These are phyloP conservation scores for Phylloscopus whistleri DNA, from an alignment of 2,113 vertebrate species.

Conservation along the genomic window DNA sequence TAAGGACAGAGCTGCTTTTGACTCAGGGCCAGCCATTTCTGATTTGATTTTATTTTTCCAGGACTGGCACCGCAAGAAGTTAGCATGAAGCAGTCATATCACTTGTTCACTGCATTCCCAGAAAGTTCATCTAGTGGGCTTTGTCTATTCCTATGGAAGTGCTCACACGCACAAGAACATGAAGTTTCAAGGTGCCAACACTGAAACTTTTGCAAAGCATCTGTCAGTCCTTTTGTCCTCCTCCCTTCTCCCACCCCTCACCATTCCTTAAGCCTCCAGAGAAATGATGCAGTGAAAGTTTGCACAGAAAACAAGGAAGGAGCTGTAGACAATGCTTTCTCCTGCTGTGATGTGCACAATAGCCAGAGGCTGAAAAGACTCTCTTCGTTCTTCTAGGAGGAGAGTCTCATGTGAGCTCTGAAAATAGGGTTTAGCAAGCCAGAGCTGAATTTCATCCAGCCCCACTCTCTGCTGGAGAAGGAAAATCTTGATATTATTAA, in stretches of 20 bases:
- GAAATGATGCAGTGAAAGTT: background rate
- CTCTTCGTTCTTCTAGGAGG: background rate
- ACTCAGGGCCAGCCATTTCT: background rate
- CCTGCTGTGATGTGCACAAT: conserved; percentile 15
- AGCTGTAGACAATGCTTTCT: background rate
- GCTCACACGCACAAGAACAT: background rate
- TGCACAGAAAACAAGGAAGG: background rate
- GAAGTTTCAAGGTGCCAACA: background rate
- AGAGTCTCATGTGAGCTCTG: conserved; percentile 9
- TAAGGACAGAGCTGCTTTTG: background rate
- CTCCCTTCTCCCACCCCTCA: background rate
- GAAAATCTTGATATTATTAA: conserved; percentile 45
- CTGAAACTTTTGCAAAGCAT: background rate
- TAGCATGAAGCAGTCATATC: background rate
- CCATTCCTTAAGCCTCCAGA: background rate
- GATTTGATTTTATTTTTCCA: background rate
- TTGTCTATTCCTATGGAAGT: background rate
- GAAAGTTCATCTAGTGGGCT: background rate
- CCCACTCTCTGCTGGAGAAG: conserved; percentile 28
- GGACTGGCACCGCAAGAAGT: background rate
- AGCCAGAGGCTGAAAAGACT: background rate
- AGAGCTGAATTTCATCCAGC: conserved; percentile 29
- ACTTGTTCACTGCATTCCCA: background rate
- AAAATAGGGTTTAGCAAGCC: conserved; percentile 15
- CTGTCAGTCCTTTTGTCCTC: background rate